A percentile compares a stretch with the other conserved stretches of the same genome.
phyloP scores from a whole-genome alignment of 1,140 invertebrate genomes.

The Aphaenogaster ashmeadi region DNA sequence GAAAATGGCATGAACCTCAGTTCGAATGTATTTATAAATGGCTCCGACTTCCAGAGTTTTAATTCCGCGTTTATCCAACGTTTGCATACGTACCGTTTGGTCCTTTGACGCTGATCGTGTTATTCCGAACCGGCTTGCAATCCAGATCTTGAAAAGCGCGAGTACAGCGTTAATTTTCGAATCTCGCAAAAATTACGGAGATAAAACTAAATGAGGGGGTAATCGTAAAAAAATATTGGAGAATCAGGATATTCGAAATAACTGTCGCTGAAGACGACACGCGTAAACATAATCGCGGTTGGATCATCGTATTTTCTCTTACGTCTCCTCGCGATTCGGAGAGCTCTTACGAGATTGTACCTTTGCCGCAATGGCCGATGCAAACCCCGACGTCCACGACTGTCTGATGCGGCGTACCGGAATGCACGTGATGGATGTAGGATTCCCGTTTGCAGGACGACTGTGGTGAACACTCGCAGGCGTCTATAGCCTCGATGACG shows the following conservation, averaged over 20 bases:
- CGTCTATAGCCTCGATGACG: conserved; percentile 84
- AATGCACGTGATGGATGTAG: conserved; percentile 84
- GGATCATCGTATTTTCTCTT: not conserved
- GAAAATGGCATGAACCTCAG: not conserved
- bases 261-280: not conserved
- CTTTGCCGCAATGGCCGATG: conserved; percentile 84
- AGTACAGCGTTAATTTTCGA: conserved; percentile 5
- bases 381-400: conserved; percentile 86
- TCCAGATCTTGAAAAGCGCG: conserved; percentile 76
- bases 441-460: conserved; percentile 83
- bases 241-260: not conserved
- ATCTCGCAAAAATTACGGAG: not conserved
- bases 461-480: conserved; percentile 84
- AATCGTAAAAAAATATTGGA: not conserved
- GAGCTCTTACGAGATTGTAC: conserved; percentile 63
- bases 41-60: not conserved
- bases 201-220: not conserved
- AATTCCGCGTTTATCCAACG: not conserved
- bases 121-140: conserved; percentile 86
- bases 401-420: conserved; percentile 86
- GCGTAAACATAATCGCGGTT: not conserved
- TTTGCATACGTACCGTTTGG: conserved; percentile 86
- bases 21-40: not conserved
- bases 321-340: not conserved
- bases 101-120: conserved; percentile 85